phyloP scores from a whole-genome alignment of 2,113 vertebrate species.

The Cnemophilus loriae region DNA sequence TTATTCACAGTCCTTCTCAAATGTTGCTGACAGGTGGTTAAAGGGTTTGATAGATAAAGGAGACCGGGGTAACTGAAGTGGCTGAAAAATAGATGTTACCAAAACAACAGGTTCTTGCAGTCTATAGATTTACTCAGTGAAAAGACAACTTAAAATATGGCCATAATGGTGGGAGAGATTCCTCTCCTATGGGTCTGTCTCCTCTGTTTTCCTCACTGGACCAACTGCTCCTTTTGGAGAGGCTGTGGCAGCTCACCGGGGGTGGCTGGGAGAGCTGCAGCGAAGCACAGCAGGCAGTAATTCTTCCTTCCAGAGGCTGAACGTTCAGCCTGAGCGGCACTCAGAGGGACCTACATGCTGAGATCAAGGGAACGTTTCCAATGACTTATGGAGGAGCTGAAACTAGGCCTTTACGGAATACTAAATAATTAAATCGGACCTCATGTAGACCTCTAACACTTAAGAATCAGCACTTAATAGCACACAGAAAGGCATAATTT shows the following conservation, averaged over 20 bases:
- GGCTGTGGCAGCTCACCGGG: accelerated
- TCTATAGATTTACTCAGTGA: not conserved
- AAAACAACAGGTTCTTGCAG: not conserved
- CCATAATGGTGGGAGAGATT: not conserved
- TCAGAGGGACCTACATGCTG: not conserved
- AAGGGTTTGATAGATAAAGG: not conserved
- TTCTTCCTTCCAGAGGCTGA: not conserved
- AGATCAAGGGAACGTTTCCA: conserved; percentile 28
- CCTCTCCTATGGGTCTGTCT: not conserved
- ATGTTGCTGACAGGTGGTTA: not conserved
- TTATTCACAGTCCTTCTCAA: not conserved
- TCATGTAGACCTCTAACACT: conserved; percentile 11
- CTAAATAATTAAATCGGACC: conserved; percentile 50
- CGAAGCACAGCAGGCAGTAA: not conserved
- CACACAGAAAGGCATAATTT: conserved; percentile 10
- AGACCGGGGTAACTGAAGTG: not conserved
- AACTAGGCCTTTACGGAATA: not conserved
- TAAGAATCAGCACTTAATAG: conserved; percentile 18
- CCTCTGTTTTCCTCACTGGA: not conserved
- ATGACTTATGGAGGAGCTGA: conserved; percentile 12
- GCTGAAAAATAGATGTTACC: not conserved
- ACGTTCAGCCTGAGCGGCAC: not conserved
- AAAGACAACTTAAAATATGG: not conserved
- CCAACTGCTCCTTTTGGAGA: not conserved
- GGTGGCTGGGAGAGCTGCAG: not conserved